Conservation (phyloP, 2,113 vertebrate species). For the Stigmatopora argus region DNA sequence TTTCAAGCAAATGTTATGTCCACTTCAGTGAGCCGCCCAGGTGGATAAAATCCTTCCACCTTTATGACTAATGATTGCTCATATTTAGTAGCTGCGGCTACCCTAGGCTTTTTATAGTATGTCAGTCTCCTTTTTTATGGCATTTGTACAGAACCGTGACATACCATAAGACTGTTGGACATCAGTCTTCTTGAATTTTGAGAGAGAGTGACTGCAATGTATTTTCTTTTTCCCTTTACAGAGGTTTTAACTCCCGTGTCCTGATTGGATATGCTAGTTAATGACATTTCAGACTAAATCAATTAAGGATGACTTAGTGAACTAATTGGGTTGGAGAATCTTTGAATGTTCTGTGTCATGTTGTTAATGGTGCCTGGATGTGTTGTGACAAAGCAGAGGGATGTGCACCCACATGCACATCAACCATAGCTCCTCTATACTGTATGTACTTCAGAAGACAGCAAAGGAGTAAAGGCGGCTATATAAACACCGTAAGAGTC, state of each 20-base stretch:
- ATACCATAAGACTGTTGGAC: not conserved
- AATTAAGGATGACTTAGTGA: not conserved
- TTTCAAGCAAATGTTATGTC: not conserved
- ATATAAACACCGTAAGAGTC: not conserved
- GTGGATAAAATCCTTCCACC: constrained; percentile 4
- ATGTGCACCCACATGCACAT: not conserved
- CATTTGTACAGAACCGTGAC: not conserved
- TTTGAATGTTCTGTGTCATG: not conserved
- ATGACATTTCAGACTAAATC: not conserved
- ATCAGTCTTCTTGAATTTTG: not conserved
- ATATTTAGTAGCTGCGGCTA: not conserved
- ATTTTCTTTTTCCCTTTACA: not conserved
- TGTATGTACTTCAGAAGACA: not conserved
- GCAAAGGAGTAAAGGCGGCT: not conserved
- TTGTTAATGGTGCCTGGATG: not conserved
- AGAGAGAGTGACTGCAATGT: not conserved
- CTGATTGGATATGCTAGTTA: not conserved
- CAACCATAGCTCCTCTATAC: not conserved
- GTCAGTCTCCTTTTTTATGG: not conserved
- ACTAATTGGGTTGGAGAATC: not conserved
- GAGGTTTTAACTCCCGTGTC: not conserved
- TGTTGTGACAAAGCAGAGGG: not conserved
- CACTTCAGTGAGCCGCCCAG: not conserved
- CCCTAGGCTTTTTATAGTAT: not conserved
- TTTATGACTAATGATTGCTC: constrained; percentile 6